These are phyloP conservation scores for Marmota flaviventris DNA, from an alignment of 2,113 vertebrate genomes.

Conservation along the genomic window DNA sequence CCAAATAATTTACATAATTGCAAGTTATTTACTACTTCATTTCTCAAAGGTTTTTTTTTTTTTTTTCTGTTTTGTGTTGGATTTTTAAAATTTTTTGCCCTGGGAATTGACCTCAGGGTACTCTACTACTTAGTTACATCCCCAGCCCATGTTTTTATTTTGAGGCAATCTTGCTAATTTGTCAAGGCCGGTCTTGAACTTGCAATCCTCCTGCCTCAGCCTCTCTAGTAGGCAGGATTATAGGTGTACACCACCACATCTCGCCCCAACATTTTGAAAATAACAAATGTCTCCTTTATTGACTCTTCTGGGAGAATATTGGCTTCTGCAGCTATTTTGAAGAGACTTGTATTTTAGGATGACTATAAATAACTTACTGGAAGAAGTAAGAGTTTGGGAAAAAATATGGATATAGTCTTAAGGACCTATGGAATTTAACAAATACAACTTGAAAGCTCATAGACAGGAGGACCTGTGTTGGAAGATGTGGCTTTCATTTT, in stretches of 20 bases:
- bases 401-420: background rate
- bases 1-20: background rate
- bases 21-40: background rate
- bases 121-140: no score
- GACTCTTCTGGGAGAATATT: background rate
- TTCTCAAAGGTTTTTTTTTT: background rate
- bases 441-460: background rate
- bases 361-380: background rate
- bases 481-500: background rate
- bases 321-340: background rate
- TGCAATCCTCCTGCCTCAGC: no score
- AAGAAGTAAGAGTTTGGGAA: background rate
- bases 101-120: no score
- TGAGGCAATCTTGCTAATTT: no score
- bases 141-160: no score
- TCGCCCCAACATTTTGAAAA: background rate
- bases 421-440: background rate
- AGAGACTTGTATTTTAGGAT: background rate
- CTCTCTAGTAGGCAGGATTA: no score
- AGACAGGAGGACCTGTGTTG: background rate
- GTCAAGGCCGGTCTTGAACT: no score
- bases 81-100: no score
- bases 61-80: no score
- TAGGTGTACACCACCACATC: no score
- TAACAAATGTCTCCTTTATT: background rate